phyloP scores from a whole-genome alignment of 2,888 invertebrate species.

The Ectobius pallidus region DNA sequence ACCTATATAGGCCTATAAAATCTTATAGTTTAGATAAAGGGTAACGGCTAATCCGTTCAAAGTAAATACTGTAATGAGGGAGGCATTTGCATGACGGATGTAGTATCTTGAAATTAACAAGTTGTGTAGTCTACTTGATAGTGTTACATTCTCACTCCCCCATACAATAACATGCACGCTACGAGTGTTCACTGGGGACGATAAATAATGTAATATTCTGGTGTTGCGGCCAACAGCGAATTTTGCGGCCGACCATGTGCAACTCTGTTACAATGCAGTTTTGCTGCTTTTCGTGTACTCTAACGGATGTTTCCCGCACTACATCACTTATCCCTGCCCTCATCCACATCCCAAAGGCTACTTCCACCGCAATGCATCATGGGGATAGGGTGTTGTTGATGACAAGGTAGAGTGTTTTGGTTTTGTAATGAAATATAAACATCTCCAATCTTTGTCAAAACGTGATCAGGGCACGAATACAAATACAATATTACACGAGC shows the following conservation, averaged over 20 bases:
- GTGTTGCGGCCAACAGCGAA: neutral
- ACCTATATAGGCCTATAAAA: too few relatives aligned
- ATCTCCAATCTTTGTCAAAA: too few relatives aligned
- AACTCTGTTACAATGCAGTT: too few relatives aligned
- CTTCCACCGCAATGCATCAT: slow-evolving; percentile 20
- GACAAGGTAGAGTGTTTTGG: slow-evolving; percentile 7
- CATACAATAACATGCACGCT: too few relatives aligned
- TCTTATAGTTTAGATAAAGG: too few relatives aligned
- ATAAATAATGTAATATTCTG: neutral
- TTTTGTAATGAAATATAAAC: neutral
- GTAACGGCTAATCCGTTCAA: too few relatives aligned
- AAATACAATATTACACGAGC: too few relatives aligned
- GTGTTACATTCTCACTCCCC: neutral
- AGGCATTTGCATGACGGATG: neutral
- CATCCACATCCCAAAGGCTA: neutral
- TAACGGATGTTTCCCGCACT: slow-evolving; percentile 13
- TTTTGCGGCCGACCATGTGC: neutral
- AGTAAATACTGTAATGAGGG: too few relatives aligned
- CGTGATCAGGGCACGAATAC: too few relatives aligned
- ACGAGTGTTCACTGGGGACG: neutral
- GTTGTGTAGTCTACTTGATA: neutral
- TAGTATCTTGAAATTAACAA: neutral
- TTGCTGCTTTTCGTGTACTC: slow-evolving; percentile 10
- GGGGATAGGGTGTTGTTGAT: slow-evolving; percentile 8
- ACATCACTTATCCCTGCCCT: neutral